Percentiles rank a stretch among this genome's conserved stretches.
Conservation (phyloP, 2,113 vertebrate genomes). For the Crocuta crocuta region DNA sequence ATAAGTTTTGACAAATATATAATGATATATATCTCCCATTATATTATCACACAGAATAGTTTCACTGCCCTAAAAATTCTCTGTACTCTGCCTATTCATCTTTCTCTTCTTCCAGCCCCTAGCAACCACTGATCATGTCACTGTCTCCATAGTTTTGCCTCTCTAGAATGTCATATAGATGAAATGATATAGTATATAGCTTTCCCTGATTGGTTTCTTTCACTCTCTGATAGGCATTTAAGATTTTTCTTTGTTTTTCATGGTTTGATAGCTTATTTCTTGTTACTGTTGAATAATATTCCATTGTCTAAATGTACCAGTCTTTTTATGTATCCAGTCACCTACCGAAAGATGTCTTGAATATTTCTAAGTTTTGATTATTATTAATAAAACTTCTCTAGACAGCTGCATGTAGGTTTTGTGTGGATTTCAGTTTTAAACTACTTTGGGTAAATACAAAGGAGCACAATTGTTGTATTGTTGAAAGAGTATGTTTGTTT, state of each 20-base stretch:
- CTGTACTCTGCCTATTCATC: neutral
- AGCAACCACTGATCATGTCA: neutral
- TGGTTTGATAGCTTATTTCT: neutral
- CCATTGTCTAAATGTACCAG: neutral
- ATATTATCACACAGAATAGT: neutral
- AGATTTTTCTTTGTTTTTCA: neutral
- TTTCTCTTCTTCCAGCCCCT: neutral
- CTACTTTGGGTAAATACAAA: neutral
- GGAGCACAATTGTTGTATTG: neutral
- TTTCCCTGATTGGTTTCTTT: neutral
- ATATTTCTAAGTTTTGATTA: neutral
- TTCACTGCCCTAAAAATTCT: neutral
- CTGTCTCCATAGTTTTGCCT: neutral
- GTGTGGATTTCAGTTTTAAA: neutral
- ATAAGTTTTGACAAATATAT: neutral
- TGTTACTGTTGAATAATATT: neutral
- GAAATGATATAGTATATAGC: neutral
- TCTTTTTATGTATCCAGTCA: constrained; percentile 8
- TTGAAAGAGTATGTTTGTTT: neutral
- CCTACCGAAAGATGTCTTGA: neutral
- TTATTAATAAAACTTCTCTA: neutral
- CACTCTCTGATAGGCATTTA: neutral
- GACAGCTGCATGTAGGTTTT: neutral
- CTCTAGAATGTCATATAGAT: neutral
- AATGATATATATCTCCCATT: neutral